phyloP scores from a whole-genome alignment of 2,113 vertebrate genomes.

The Actinemys pallida region DNA sequence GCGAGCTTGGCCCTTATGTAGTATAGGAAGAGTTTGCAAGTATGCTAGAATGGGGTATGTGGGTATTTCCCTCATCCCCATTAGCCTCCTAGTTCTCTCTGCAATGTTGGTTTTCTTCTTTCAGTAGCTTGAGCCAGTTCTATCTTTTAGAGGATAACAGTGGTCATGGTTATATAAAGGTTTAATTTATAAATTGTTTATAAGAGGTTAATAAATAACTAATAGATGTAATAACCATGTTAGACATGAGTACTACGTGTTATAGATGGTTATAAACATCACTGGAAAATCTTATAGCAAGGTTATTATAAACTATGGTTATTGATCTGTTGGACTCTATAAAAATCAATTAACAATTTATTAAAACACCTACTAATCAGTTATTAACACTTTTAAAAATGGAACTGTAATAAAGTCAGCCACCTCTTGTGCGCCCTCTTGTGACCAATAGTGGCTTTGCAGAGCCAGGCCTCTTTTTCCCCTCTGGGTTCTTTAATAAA shows the following conservation, averaged over 20 bases:
- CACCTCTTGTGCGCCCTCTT: too few relatives aligned
- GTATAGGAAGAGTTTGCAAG: not conserved
- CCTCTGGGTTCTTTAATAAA: too few relatives aligned
- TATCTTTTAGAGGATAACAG: not conserved
- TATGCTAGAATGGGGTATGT: not conserved
- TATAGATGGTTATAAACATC: too few relatives aligned
- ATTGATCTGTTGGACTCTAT: slow-evolving; percentile 7
- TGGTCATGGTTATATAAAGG: not conserved
- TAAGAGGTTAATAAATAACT: not conserved
- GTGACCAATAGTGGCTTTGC: too few relatives aligned
- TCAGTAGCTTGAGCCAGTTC: not conserved
- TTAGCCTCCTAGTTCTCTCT: not conserved
- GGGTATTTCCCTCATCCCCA: not conserved
- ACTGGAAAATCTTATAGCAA: slow-evolving; percentile 24
- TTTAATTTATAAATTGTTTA: not conserved
- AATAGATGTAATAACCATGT: not conserved
- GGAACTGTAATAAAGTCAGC: too few relatives aligned
- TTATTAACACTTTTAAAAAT: not conserved
- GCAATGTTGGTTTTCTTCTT: not conserved
- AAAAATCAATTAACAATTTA: not conserved
- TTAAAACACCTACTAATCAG: slow-evolving; percentile 14
- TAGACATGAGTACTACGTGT: slow-evolving; percentile 9
- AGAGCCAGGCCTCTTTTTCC: too few relatives aligned
- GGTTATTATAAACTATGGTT: not conserved
- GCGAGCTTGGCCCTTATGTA: not conserved